Evolutionary conservation across 2,888 invertebrate species (phyloP), one percentile per base, ranked within the genome.

Genomic region (Stenchaetothrips biformis): DNA sequence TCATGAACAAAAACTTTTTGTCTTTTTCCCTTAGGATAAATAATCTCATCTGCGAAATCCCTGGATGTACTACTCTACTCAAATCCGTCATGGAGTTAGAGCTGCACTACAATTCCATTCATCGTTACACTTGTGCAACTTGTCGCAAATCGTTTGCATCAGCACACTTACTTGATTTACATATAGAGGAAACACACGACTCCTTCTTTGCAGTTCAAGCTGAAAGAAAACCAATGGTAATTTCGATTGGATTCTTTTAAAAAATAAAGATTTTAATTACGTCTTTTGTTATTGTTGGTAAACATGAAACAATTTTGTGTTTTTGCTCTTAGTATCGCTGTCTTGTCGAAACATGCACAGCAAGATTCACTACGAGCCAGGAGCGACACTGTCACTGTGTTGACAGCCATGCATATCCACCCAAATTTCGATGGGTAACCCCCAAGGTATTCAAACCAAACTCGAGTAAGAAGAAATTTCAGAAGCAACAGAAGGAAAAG

Each of bases 151-250:
- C 88, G 18, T 87, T 92, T 47, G 92, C 93, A 0, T 92, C 92
- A 0, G 89, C 92, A 0, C 92, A 93, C 85, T 87, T 95, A 1
- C 87, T 95, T 81, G 94, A 94, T 84, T 87, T 95, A 80, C 95
- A 95, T 85, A 86, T 95, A 77, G 90, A 92, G 82, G 95, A 95
- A 85, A 88, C 86, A 0, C 95, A 95, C 83, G 94, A 95, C 85
- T 91, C 91, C 0, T 93, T 92, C 85, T 95, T 95, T 84, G 88
- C 91, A 79, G 89, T 92, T 0, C 87, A 90, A 84, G 89, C 92
- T 0, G 88, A 89, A 78, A 90, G 87, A 83, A 90, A 91, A 85
- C 89, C 92, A 8, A 91, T 93, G 89, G 93, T 92, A 86, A 86
- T 86, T 84, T 18, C 81, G 62, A 48, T 77, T 67, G 49, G 77